Evolutionary conservation across 2,888 invertebrate species (phyloP), one percentile per base, ranked within the genome.

Genomic region (Galeopsomyia nigrocyanea): DNA sequence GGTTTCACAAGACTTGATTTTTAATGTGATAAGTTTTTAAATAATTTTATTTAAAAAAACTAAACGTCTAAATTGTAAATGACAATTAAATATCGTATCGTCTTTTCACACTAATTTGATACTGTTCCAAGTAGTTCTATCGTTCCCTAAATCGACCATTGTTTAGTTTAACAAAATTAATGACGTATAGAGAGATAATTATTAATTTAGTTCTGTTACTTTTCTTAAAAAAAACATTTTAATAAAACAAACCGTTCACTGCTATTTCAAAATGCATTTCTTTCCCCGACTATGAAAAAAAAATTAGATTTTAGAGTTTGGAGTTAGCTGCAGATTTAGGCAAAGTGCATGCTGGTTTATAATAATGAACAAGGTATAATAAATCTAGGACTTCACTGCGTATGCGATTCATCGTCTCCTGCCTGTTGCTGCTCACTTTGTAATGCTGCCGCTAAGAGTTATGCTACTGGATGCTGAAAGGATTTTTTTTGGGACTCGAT

Each of bases 401-500:
- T 7, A 1, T 22, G n/a, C 22, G 17, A 13, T 58, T 46, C 39
- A 26, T 10, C 17, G 14, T 57, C 9, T 56, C 26, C 26, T 26
- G 5, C 26, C 26, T 56, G n/a, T 62, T 60, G 51, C 61, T 65
- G 22, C 51, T 71, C 47, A 47, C 22, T 21, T 47, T 6, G 60
- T 46, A 16, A 31, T 55, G 47, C 21, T 47, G 13, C 21, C 5
- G 49, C 26, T 61, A 49, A 56, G 19, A 55, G 50, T 50, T 60
- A 22, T 49, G 53, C 39, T 50, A 19, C 53, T 65, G 56, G n/a
- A 56, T 16, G 2, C 3, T 56, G 26, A 56, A 68, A 26, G 19
- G 17, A 13, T 22, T 56, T 57, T 66, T 66, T 21, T 56, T 60
- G 71, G 65, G 60, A 61, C 16, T 77, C 79, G 79, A 79, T 79